Base-by-base conservation (phyloP, 2,113 vertebrate genomes). In the Ciconia boyciana region DNA sequence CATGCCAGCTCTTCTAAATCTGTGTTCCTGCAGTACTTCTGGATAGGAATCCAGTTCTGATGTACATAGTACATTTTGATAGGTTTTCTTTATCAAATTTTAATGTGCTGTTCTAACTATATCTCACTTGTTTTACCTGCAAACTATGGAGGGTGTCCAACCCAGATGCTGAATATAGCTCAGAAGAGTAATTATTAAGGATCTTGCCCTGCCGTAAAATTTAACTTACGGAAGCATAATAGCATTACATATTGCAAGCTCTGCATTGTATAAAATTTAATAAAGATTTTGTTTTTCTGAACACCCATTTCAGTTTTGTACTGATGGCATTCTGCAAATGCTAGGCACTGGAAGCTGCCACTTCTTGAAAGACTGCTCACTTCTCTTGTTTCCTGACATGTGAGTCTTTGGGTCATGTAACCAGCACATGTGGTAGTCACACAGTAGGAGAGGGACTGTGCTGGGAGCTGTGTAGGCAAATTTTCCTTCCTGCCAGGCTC, bases 381-480 rank as follows among this genome's bases (percentile, higher is more conserved):
- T 91, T 91, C 83, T 95, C 72, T 78, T 74, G 72, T 84, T 78
- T 89, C 83, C 72, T 91, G 93, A 76, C 62, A 19, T 31, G 44
- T 68, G 75, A 95, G 89, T 84, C 87, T 46, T 46, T 31, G 77
- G 69, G 44, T 85, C 83, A 6, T 3, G 34, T 87, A 91, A 48
- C 65, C 65, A 61, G 77, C 39, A 84, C 61, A 13, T 51, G 49
- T 65, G 61, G 49, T 19, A 41, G 57, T 64, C 70, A 65, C 65
- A 68, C 61, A 75, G 2, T 3, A 44, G n/a, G 39, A 31, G 13
- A 76, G 29, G 17, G 43, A 43, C 61, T 68, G 2, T n/a, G n/a
- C 2, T 57, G 36, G 44, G 55, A 83, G 16, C 51, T 72, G n/a
- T 0, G 0, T 11, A 51, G 4, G 4, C 74, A 89, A 18, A 21